Percentiles rank a stretch among this genome's conserved stretches.
These are phyloP conservation scores for Nymphicus hollandicus DNA, from an alignment of 2,113 vertebrate species.

Conservation along the genomic window DNA sequence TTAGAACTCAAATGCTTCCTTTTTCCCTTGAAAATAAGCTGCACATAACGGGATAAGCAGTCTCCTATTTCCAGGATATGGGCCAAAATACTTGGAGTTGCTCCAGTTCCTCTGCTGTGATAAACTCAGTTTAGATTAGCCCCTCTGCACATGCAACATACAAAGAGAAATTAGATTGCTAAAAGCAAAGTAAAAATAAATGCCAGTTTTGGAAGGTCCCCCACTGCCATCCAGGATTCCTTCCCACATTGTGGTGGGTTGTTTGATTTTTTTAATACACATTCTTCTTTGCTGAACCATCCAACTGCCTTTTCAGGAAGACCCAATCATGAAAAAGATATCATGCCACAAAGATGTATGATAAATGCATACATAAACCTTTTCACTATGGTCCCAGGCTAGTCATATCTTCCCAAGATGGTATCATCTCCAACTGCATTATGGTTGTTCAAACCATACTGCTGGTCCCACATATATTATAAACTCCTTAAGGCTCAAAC, in stretches of 20 bases:
- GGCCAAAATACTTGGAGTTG: neutral
- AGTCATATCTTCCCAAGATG: neutral
- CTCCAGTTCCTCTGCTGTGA: neutral
- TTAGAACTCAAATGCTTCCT: neutral
- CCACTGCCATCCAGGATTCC: neutral
- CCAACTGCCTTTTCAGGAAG: neutral
- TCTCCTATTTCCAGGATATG: neutral
- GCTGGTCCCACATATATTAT: neutral
- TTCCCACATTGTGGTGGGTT: neutral
- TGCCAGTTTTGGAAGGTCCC: neutral
- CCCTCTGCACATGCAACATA: neutral
- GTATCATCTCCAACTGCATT: neutral
- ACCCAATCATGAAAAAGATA: neutral
- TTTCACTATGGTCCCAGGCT: neutral
- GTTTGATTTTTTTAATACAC: neutral
- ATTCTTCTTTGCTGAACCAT: neutral
- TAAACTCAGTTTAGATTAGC: neutral
- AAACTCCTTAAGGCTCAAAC: neutral
- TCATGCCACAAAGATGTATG: neutral
- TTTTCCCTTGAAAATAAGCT: slow-evolving; percentile 1
- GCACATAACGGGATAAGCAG: neutral
- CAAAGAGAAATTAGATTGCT: neutral
- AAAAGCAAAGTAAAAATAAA: neutral
- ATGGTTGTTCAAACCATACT: neutral
- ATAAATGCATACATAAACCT: neutral